Conservation (phyloP, 2,797 vertebrate genomes). For the Potorous gilbertii region DNA sequence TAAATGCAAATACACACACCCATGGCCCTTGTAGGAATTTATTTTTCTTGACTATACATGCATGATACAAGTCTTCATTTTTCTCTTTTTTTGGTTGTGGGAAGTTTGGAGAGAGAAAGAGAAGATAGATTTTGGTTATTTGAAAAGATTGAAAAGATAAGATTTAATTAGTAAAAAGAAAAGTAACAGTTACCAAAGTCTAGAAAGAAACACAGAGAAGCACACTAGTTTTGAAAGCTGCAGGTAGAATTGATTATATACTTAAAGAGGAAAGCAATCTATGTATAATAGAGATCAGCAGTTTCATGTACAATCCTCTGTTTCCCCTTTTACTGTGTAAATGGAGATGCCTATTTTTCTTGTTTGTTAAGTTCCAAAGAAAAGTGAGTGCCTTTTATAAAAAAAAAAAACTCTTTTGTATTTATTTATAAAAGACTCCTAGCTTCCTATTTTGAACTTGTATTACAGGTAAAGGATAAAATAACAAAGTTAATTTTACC, state of each 20-base stretch:
- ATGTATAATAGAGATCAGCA: background rate
- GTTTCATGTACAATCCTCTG: background rate
- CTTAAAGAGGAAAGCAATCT: background rate
- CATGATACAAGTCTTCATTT: background rate
- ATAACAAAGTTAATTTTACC: background rate
- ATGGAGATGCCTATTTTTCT: background rate
- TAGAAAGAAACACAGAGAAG: background rate
- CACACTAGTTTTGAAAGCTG: background rate
- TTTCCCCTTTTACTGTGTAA: background rate
- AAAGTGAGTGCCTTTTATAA: background rate
- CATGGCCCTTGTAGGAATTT: background rate
- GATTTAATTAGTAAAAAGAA: background rate
- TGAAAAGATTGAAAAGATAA: background rate
- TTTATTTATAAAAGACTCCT: background rate
- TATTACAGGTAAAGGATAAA: background rate
- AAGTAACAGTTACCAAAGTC: background rate
- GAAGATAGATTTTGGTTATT: background rate
- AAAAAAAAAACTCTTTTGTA: background rate
- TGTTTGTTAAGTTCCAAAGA: background rate
- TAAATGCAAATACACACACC: too few species aligned
- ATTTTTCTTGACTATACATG: background rate
- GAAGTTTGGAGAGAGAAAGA: background rate
- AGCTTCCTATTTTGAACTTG: background rate
- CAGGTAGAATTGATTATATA: background rate
- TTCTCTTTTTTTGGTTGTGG: background rate